phyloP scores from a whole-genome alignment of 2,113 vertebrate genomes.

The Pelecanus crispus region DNA sequence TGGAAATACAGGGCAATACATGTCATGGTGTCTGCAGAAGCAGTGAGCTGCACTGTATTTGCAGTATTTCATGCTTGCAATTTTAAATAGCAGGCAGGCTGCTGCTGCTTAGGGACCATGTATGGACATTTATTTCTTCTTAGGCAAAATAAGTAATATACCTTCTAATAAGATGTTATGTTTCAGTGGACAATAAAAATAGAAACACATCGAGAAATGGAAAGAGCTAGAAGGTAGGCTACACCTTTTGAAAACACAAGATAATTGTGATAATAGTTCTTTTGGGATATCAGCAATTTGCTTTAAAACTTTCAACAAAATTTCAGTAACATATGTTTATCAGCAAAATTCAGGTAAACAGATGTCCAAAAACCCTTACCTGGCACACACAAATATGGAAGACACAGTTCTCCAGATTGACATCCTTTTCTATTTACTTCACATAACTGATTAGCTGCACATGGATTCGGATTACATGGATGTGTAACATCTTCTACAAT shows the following conservation, averaged over 20 bases:
- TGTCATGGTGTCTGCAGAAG: not conserved
- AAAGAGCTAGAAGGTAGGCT: not conserved
- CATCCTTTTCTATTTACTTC: slow-evolving; percentile 95
- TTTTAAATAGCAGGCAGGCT: not conserved
- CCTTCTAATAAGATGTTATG: not conserved
- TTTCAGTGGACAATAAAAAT: not conserved
- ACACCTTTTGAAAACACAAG: not conserved
- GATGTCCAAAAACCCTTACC: slow-evolving; percentile 68
- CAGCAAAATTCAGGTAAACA: not conserved
- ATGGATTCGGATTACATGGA: slow-evolving; percentile 97
- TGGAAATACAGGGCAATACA: not conserved
- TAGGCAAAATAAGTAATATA: not conserved
- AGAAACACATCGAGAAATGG: not conserved
- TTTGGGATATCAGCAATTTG: not conserved
- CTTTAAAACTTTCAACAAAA: not conserved
- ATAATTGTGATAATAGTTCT: not conserved
- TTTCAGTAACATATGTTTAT: not conserved
- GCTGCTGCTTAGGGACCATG: not conserved
- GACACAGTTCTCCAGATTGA: slow-evolving; percentile 81
- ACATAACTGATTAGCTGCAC: slow-evolving; percentile 89
- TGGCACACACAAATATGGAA: slow-evolving; percentile 88
- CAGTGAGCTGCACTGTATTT: not conserved
- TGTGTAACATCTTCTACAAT: slow-evolving; percentile 91
- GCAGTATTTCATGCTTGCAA: not conserved
- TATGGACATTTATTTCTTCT: not conserved